Conservation (phyloP, 1,140 invertebrate species). For the Heliconius congener region DNA sequence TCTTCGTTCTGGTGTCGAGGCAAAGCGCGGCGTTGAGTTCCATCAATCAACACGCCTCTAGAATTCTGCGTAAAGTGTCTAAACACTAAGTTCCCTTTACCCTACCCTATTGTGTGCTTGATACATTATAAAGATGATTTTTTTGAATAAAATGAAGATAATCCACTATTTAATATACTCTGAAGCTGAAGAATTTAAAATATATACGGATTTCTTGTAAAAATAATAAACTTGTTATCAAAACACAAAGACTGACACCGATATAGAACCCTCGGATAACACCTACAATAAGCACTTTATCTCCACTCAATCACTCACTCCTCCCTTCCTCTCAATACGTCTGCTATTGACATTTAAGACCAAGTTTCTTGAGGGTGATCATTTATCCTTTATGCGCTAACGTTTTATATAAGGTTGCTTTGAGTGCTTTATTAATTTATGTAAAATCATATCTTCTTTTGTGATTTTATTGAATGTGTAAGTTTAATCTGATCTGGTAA, state of each 20-base stretch:
- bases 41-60: no score
- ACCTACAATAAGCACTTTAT: slow-evolving; percentile 4
- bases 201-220: neutral
- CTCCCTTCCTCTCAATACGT: slow-evolving; percentile 11
- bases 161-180: neutral
- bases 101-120: no score
- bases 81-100: no score
- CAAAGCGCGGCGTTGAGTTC: no score
- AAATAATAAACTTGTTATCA: neutral
- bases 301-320: slow-evolving; percentile 2
- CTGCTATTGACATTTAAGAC: neutral
- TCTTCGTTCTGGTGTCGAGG: no score
- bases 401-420: neutral
- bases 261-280: neutral
- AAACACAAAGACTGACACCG: neutral
- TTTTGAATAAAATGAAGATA: neutral
- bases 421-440: neutral
- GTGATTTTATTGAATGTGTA: no score
- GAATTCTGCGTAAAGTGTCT: no score
- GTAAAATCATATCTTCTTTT: no score
- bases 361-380: slow-evolving; percentile 2
- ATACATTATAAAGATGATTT: neutral
- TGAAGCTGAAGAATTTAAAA: neutral
- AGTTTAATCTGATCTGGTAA: no score
- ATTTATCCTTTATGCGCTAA: neutral